Base-by-base conservation (phyloP, 2,113 vertebrate species). In the Verasper variegatus region DNA sequence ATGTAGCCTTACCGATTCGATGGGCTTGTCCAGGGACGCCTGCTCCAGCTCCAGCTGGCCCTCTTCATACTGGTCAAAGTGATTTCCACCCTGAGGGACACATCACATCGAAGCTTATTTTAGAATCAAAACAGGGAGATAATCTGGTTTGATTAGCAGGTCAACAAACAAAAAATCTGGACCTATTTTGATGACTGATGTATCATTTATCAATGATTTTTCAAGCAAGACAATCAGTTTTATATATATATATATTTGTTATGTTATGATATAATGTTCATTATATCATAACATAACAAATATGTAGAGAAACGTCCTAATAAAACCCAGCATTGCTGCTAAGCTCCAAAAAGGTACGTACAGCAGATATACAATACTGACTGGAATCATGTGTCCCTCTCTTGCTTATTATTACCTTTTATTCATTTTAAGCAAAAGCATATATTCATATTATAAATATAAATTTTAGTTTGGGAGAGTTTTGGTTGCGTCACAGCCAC, bases 31-130 rank as follows among this genome's bases (percentile, higher is more conserved):
- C 91, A 99, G 92, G 82, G 98, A 99, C 0, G 98, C 98, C 86
- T 99, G 98, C 89, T 99, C 98, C 88, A 99, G 94, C 93, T 99
- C 98, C 96, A 99, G 90, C 89, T 99, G 98, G 92, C 98, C 98
- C 85, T 99, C 98, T 92, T 99, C 98, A 93, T 98, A 99, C 4
- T 98, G 97, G 95, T 99, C 98, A 95, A 99, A 99, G 95, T 99
- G 97, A 96, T 99, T 99, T 87, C 97, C 98, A 95, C 97, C 98
- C 98, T 99, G 93, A 17, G 87, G 85, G 69, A 80, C 88, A 91
- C 64, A 54, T 49, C 88, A 91, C 64, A 54, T 20, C 56, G 71
- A 73, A 54, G 20, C 11, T 23, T 5, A 47, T 47, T 52, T 84
- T 45, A 81, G 49, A 84, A 31, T 62, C 14, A 47, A 52, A 31